A percentile compares a stretch with the other conserved stretches of the same genome.
phyloP scores from a whole-genome alignment of 1,140 invertebrate species.

The Diachasmimorpha longicaudata region DNA sequence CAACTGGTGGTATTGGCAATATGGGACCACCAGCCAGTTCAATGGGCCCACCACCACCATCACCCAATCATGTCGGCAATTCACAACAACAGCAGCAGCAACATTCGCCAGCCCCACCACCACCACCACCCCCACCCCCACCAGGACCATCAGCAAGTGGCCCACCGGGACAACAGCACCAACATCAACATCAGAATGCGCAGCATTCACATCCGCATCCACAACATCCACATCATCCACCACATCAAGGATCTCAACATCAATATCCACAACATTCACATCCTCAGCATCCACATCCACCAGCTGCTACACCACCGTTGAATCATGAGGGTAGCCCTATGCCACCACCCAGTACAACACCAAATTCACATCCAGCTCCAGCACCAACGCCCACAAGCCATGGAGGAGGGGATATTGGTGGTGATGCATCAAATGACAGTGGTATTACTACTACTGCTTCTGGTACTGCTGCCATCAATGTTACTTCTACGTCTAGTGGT shows the following conservation, averaged over 20 bases:
- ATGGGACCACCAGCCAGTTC: constrained; percentile 59
- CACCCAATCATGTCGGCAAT: constrained; percentile 66
- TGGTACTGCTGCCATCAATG: constrained; percentile 56
- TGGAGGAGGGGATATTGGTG: constrained; percentile 40
- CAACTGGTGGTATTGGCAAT: constrained; percentile 49
- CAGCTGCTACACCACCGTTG: constrained; percentile 55
- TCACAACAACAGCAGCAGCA: constrained; percentile 26
- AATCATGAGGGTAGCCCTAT: constrained; percentile 66
- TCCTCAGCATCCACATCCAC: constrained; percentile 34
- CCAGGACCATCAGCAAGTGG: constrained; percentile 55
- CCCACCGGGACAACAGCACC: constrained; percentile 10
- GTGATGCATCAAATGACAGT: constrained; percentile 65
- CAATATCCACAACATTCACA: background rate
- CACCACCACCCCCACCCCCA: constrained; percentile 26
- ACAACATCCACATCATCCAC: background rate
- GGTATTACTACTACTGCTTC: constrained; percentile 67
- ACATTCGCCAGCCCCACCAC: constrained; percentile 38
- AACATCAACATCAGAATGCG: constrained; percentile 36
- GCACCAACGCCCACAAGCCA: constrained; percentile 49
- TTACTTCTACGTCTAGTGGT: constrained; percentile 62
- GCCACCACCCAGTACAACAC: constrained; percentile 68
- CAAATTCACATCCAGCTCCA: constrained; percentile 63
- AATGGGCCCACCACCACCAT: constrained; percentile 64
- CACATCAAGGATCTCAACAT: background rate
- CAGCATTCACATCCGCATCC: background rate